Conservation (phyloP, 2,888 invertebrate species). For the Perizoma flavofasciatum region DNA sequence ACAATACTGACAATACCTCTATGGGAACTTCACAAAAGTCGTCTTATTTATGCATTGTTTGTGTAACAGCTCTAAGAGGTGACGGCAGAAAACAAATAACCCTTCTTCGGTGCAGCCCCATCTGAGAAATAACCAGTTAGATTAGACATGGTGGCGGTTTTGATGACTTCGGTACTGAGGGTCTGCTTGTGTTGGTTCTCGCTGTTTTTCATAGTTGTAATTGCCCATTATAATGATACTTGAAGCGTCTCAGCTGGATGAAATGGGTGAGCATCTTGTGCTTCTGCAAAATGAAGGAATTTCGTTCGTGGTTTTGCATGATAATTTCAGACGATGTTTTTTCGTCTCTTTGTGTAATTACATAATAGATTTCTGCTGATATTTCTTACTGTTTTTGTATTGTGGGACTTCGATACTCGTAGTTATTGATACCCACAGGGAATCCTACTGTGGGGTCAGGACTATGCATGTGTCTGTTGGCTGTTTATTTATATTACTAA, state of each 20-base stretch:
- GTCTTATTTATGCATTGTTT: conserved; percentile 78
- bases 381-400: too few relatives aligned
- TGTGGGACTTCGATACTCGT: too few relatives aligned
- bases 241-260: conserved; percentile 58
- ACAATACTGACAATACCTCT: conserved; percentile 74
- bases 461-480: too few relatives aligned
- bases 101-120: conserved; percentile 65
- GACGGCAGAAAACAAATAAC: conserved; percentile 79
- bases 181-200: conserved; percentile 35
- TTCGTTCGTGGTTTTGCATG: conserved; percentile 20
- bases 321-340: conserved; percentile 10
- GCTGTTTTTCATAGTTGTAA: conserved; percentile 70
- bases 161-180: conserved; percentile 15
- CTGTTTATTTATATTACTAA: too few relatives aligned
- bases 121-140: conserved; percentile 50
- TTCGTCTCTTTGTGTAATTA: not conserved
- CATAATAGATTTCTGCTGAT: too few relatives aligned
- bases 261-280: conserved; percentile 28
- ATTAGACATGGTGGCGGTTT: conserved; percentile 34
- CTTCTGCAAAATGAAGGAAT: conserved; percentile 6
- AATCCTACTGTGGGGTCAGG: too few relatives aligned
- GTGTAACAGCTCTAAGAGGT: conserved; percentile 73
- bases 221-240: conserved; percentile 82
- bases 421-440: too few relatives aligned
- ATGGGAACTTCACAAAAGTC: conserved; percentile 74